Evolutionary conservation across 2,888 invertebrate species (phyloP).

Genomic region (Lasius platythorax): DNA sequence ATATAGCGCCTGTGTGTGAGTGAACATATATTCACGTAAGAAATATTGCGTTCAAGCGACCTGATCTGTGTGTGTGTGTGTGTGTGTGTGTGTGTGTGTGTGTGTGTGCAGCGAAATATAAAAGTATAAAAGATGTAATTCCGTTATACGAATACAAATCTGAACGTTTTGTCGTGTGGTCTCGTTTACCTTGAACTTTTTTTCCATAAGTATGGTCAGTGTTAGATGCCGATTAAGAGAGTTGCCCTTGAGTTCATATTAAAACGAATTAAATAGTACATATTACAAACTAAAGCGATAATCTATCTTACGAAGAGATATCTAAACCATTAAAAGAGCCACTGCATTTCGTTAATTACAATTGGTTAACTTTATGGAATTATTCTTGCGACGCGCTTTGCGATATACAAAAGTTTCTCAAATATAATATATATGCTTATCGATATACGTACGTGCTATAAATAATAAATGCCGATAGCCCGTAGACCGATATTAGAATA

Average conservation of each 20-base stretch:
- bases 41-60: conserved; percentile 49
- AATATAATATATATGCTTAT: conserved; percentile 16
- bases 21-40: conserved; percentile 48
- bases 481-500: neutral
- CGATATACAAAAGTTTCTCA: neutral
- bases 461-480: neutral
- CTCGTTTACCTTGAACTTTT: conserved; percentile 54
- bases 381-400: conserved; percentile 23
- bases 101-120: conserved; percentile 67
- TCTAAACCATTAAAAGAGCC: conserved; percentile 10
- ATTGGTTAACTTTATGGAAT: neutral
- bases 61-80: neutral
- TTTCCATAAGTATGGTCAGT: conserved; percentile 48
- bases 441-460: neutral
- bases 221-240: conserved; percentile 37
- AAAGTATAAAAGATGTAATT: conserved; percentile 77
- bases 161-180: conserved; percentile 45
- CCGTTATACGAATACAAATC: conserved; percentile 56
- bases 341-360: conserved; percentile 16
- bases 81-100: neutral
- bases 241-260: conserved; percentile 25
- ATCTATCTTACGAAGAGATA: neutral
- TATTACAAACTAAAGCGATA: conserved; percentile 6
- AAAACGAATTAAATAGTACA: conserved; percentile 13
- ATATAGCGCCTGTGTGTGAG: conserved; percentile 27